Evolutionary conservation across 2,113 vertebrate species (phyloP), one percentile per base, ranked within the genome.

Genomic region (Bettongia penicillata): DNA sequence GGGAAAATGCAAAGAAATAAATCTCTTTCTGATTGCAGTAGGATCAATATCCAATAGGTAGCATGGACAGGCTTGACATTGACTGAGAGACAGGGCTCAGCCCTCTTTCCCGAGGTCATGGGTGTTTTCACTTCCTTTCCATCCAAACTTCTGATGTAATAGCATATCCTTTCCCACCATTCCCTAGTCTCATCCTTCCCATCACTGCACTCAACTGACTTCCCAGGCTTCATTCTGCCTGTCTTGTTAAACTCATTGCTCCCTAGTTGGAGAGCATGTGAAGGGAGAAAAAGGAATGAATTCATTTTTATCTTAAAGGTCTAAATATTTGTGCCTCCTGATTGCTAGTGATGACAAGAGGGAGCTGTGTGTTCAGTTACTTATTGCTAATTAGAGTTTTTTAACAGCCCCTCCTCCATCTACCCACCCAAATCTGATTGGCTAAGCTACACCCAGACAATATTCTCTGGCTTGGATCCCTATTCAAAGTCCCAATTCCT

Each of bases 1-100:
- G 43, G 89, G 51, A 91, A 97, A 84, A 19, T 84, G 89, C 89
- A 50, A 61, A 25, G 68, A 97, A 89, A 91, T 77, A 90, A 95
- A 91, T 94, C 50, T 89, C 37, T 90, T 24, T 77, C 37, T 68
- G 91, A 51, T 3, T 48, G 91, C 89, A 90, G 24, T 4, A 24
- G 68, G 52, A 55, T 51, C 48, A 26, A 11, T 22, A n/a, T 84
- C n/a, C 68, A 84, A 84, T 84, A 84, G 68, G 68, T 84, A 84
- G n/a, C 37, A 7, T 22, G 68, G n/a, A 22, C 16, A 22, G n/a
- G 68, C 68, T 23, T 84, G 68, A 84, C n/a, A 84, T 22, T 43
- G 28, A 12, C 23, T 16, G 43, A 25, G 52, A 23, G 22, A 43
- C 53, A 90, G 52, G 57, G 37, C 25, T 68, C 61, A n/a, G n/a